Evolutionary conservation across 2,113 vertebrate genomes (phyloP), one percentile per base, ranked within the genome.

Genomic region (Gallinago paraguaiae): DNA sequence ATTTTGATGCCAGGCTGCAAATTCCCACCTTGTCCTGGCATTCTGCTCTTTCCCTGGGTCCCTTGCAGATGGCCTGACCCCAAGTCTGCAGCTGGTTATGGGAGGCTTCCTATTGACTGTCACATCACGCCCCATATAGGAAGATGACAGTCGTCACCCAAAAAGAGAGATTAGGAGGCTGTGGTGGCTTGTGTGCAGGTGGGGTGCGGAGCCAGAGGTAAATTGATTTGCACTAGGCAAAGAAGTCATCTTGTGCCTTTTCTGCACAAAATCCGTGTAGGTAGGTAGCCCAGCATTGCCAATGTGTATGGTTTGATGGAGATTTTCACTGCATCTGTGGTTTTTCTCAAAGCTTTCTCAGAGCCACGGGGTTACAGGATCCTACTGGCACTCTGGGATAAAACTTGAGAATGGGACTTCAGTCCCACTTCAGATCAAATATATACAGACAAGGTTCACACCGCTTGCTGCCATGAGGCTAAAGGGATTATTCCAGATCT

Each of bases 401-500:
- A 71, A 83, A 46, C 75, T 72, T 41, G 81, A 53, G 79, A 79
- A 71, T 4, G 1, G 39, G 74, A 65, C 53, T 91, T 82, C 18
- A 43, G 11, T 80, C 79, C 48, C 59, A 28, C 71, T 80, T 69
- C 70, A 70, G 59, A 39, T 88, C 0, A 13, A 30, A 63, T 67
- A 9, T 7, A 24, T 2, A 3, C 53, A 46, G 78, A 37, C 56
- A 45, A 8, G 61, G n/a, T 64, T 90, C 51, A 65, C 41, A 28
- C 50, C 3, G 11, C 43, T 60, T 46, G 41, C 68, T 95, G 80
- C 93, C 43, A 1, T 31, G 79, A 74, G 65, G 50, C 75, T 37
- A n/a, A 54, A 48, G 68, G 84, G 70, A 70, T 88, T 95, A 45
- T 74, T 92, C 54, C 82, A 77, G n/a, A 53, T 72, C 27, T 86